Base-by-base conservation (phyloP, 2,797 vertebrate genomes). In the Leuciscus waleckii region DNA sequence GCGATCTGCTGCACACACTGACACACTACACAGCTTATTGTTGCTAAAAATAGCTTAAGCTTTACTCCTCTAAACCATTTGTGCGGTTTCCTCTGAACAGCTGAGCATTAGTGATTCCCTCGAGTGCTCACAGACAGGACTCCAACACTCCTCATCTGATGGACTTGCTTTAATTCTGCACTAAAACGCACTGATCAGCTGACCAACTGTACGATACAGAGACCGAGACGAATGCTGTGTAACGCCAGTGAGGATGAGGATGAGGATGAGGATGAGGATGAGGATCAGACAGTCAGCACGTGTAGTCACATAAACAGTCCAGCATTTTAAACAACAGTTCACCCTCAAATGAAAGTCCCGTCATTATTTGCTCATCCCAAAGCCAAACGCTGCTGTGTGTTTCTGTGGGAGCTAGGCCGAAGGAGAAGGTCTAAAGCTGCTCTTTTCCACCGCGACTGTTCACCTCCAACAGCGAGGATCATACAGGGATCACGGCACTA, bases 1-100 rank as follows among this genome's bases (percentile, higher is more conserved):
- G 49, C 82, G 79, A 68, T 84, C 65, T 21, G 79, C 76, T 74
- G 74, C 76, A 86, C 86, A 89, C 84, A 82, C 63, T 63, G 77
- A 61, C 74, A 74, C 39, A 49, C 74, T 85, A 79, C 87, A 85
- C 51, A 85, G 87, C 87, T 88, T 89, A 87, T 41, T 63, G 4
- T 8, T 41, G 58, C 87, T 86, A 87, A 86, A 89, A 90, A 83
- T 87, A 86, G 80, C 51, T 21, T 10, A 14, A 70, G 85, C 56
- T 69, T 79, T 84, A 86, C 74, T 70, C 75, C 81, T 65, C 79
- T 39, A 67, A 88, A 79, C 68, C 37, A 71, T 61, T 61, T 41
- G 43, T 77, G 51, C 54, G 5, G 32, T 39, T 77, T 77, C 35
- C 75, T 61, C 54, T 10, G 21, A 78, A 58, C 74, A 71, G 79